Base-by-base conservation (phyloP, 2,888 invertebrate genomes). In the Agrilus mali region DNA sequence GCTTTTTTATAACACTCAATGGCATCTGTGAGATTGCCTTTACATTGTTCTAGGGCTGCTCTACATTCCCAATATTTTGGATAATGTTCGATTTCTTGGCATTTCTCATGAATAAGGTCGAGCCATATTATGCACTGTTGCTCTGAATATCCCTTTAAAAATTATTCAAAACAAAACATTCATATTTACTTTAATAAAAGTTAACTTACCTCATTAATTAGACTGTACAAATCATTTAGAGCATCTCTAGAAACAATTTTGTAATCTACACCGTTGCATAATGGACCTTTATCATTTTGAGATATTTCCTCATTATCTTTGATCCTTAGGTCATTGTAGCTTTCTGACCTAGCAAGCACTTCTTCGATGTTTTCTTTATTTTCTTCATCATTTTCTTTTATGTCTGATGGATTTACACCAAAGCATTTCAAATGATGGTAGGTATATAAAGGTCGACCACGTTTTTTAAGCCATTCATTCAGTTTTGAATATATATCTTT, bases 1-100 rank as follows among this genome's bases (percentile, higher is more conserved):
- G 76, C 76, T 35, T 71, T 69, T 47, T 72, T 70, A 67, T 74
- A 76, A 57, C 72, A 77, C 46, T 74, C 69, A n/a, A 77, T 69
- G 1, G 77, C 75, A 10, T 68, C 66, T 1, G 70, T 67, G 33
- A 76, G 58, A 54, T 78, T 72, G 0, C 76, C 76, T 0, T 71
- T 54, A 0, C 63, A 50, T 55, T 75, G 73, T 54, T 77, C 77
- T 0, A 77, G 56, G 0, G 73, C 72, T 0, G 77, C 77, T 2
- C 74, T 59, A 45, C 77, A 77, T 56, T 77, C 77, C 77, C 78
- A 78, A 55, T 77, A 77, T 1, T 68, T 64, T 0, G 74, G 70
- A 1, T 61, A 60, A 3, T 68, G 59, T 0, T 66, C 65, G 0
- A 73, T 65, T 0, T 56, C 40, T 0, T 65, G 64, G 49, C 67